Conservation (phyloP, 2,888 invertebrate species). For the Amphipyra tragopoginis region DNA sequence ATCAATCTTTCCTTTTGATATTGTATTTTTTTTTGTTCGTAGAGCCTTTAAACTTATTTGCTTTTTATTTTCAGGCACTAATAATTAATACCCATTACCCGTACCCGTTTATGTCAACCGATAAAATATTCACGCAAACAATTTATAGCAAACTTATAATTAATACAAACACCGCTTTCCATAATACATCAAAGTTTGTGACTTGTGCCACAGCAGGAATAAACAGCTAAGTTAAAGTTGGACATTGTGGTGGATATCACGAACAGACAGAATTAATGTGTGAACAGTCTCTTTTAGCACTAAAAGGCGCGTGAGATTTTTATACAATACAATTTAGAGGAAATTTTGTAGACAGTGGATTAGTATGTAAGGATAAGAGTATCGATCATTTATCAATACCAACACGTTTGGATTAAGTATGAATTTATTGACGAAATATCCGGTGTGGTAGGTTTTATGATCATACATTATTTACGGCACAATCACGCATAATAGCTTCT, state of each 20-base stretch:
- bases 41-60: no score
- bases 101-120: no score
- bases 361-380: slow-evolving; percentile 17
- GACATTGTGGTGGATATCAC: slow-evolving; percentile 47
- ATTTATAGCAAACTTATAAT: no score
- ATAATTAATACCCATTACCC: no score
- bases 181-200: slow-evolving; percentile 7
- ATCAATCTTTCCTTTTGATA: no score
- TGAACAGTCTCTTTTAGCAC: slow-evolving; percentile 41
- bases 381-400: slow-evolving; percentile 8
- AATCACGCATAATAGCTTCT: no score
- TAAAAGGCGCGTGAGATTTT: slow-evolving; percentile 46
- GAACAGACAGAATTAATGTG: slow-evolving; percentile 52
- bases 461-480: no score
- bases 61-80: no score
- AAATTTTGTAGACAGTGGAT: slow-evolving; percentile 21
- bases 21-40: no score
- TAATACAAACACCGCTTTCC: no score
- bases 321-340: slow-evolving; percentile 24
- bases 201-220: slow-evolving; percentile 32
- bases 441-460: slow-evolving; percentile 8
- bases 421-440: slow-evolving; percentile 17
- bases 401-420: no score
- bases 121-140: no score
- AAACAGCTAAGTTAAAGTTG: slow-evolving; percentile 45